These are phyloP conservation scores for Geococcyx californianus DNA, from an alignment of 2,113 vertebrate genomes.

Conservation along the genomic window DNA sequence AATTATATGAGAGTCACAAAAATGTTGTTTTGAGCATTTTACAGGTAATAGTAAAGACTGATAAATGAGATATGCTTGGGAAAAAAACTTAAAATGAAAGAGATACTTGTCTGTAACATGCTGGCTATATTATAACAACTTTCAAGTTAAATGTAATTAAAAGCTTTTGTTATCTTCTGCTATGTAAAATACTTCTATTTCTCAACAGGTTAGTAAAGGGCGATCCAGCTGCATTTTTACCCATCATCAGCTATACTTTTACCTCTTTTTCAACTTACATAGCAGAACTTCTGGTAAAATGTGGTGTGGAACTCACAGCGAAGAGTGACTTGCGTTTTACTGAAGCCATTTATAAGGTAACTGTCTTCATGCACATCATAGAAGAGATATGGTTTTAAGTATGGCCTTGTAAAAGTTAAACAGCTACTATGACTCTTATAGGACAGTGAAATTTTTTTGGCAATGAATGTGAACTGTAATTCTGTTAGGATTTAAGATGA, in stretches of 20 bases:
- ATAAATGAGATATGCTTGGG: background rate
- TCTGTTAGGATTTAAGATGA: background rate
- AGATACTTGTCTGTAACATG: background rate
- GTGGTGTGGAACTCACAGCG: constrained; percentile 82
- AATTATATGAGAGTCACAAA: background rate
- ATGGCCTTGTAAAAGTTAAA: background rate
- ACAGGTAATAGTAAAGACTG: background rate
- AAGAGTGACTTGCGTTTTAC: constrained; percentile 91
- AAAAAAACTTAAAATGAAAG: background rate
- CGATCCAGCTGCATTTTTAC: constrained; percentile 86
- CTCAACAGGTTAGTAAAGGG: constrained; percentile 85
- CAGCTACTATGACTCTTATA: background rate
- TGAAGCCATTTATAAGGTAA: constrained; percentile 93
- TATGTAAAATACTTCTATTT: constrained; percentile 7
- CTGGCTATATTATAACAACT: background rate
- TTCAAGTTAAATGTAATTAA: background rate
- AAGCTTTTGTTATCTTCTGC: background rate
- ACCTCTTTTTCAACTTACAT: constrained; percentile 87
- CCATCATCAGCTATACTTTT: constrained; percentile 88
- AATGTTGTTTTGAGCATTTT: background rate
- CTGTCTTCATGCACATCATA: background rate
- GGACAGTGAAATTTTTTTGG: background rate
- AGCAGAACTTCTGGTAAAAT: constrained; percentile 82
- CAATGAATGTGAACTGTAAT: background rate
- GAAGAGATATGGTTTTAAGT: background rate